Conservation (phyloP, 2,113 vertebrate genomes). For the Chamaetylas fuelleborni region DNA sequence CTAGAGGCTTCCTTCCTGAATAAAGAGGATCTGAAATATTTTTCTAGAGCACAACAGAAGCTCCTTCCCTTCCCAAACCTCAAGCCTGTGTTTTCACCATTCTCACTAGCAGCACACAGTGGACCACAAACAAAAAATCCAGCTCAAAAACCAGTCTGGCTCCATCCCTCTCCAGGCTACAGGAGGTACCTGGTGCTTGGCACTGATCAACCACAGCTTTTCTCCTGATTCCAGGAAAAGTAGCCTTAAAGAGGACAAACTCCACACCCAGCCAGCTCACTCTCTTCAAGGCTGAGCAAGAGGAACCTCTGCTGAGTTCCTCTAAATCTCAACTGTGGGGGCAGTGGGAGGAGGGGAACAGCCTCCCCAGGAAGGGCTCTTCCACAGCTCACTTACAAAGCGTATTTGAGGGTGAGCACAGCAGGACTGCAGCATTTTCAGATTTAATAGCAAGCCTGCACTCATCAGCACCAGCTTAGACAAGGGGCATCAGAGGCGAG, state of each 20-base stretch:
- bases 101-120: background rate
- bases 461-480: background rate
- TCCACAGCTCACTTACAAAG: background rate
- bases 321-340: background rate
- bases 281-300: background rate
- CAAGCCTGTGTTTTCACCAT: background rate
- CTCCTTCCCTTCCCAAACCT: background rate
- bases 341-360: background rate
- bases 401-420: background rate
- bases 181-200: background rate
- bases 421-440: background rate
- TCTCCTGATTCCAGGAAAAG: background rate
- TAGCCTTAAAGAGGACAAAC: background rate
- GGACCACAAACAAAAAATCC: background rate
- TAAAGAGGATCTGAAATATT: background rate
- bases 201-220: background rate
- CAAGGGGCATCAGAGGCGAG: background rate
- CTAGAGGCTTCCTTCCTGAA: background rate
- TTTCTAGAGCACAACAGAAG: background rate
- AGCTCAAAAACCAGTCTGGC: background rate
- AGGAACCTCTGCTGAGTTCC: background rate
- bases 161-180: background rate
- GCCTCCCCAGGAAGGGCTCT: background rate
- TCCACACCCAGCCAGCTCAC: background rate
- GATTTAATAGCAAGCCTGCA: conserved; percentile 8